Evolutionary conservation across 2,113 vertebrate genomes (phyloP).

Genomic region (Rhipidura dahli): DNA sequence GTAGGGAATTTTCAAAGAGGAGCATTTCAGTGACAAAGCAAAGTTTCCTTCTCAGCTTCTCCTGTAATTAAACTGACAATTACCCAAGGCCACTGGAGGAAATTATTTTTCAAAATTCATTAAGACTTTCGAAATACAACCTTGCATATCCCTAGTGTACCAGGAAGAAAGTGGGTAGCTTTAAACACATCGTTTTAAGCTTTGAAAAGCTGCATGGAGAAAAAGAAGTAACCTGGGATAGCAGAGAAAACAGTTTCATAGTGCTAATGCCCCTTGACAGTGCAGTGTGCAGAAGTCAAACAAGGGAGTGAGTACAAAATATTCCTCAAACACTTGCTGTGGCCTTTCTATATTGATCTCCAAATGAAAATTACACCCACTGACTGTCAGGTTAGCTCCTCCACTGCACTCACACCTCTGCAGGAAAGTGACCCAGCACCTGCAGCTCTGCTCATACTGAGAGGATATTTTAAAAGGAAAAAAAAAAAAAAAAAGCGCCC

Average conservation of each 20-base stretch:
- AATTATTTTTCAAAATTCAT: constrained; percentile 47
- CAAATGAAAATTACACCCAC: neutral
- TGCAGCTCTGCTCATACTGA: neutral
- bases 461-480: neutral
- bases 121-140: constrained; percentile 19
- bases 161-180: neutral
- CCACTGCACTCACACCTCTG: neutral
- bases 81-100: constrained; percentile 43
- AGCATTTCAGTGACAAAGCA: constrained; percentile 30
- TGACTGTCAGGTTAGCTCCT: neutral
- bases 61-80: constrained; percentile 53
- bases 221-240: neutral
- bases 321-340: neutral
- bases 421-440: neutral
- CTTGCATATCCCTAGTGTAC: neutral
- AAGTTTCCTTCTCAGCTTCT: neutral
- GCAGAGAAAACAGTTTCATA: constrained; percentile 3
- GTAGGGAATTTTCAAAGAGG: neutral
- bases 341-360: neutral
- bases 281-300: neutral
- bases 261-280: neutral
- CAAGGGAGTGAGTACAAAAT: neutral
- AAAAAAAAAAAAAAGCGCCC: neutral
- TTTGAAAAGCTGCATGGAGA: neutral
- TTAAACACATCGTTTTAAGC: neutral